Base-by-base conservation (phyloP, 2,113 vertebrate genomes). In the Pelmatolapia mariae region DNA sequence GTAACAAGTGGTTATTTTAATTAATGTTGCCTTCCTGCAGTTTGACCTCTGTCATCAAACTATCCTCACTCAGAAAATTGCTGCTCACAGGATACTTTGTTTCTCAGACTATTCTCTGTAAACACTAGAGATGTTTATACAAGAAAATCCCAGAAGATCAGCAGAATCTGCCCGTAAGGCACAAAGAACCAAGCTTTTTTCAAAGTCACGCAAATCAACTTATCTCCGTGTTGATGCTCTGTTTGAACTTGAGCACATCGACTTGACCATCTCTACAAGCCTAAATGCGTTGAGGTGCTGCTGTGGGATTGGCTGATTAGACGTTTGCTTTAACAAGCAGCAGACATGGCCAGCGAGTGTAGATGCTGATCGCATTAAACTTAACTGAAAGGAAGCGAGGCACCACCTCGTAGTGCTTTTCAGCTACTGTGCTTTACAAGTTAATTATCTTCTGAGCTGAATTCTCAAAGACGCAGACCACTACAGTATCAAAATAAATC, bases 361-460 rank as follows among this genome's bases (percentile, higher is more conserved):
- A 45, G 38, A 45, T 45, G 38, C 13, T 10, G 38, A 38, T 45
- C 8, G 22, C 10, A 18, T 73, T 43, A 38, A 73, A 45, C 8
- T 4, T 45, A 18, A 73, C 71, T 76, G 24, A 31, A 47, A 76
- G 10, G 24, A 12, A 2, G 43, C 16, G 4, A 50, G 71, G 16
- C 24, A 12, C 24, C 24, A 50, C 24, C 43, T 47, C 10, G 16
- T 19, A 50, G 43, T 19, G 71, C 71, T 47, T 19, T 76, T 47
- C 24, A 76, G 71, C 43, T 29, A 29, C 43, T 47, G 71, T 76
- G 71, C 16, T 76, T 47, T 73, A 45, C 68, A 26, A 45, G 40
- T 73, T 73, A 73, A 45, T 73, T 29, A 73, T 29, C 68, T 18
- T 45, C 15, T 12, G 71, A 7, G 68, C 12, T 45, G 43, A 78